phyloP scores from a whole-genome alignment of 1,140 invertebrate species.

The Coenobita brevimanus region DNA sequence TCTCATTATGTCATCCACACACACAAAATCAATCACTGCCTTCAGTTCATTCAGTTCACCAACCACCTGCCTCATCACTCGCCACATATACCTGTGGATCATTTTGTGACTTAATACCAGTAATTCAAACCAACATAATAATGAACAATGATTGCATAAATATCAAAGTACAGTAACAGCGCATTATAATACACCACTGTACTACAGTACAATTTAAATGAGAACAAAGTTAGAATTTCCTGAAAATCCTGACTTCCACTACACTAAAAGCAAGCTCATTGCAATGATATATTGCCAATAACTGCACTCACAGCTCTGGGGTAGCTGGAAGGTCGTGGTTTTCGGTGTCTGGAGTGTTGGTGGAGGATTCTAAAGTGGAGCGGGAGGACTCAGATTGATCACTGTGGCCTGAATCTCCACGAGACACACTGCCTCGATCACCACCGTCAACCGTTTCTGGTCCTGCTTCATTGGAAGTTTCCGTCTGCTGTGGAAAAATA shows the following conservation, averaged over 20 bases:
- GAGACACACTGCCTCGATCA: constrained; percentile 68
- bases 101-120: too few species aligned
- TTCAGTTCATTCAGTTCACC: too few species aligned
- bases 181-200: neutral
- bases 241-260: neutral
- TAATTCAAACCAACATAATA: too few species aligned
- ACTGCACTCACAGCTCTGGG: constrained; percentile 62
- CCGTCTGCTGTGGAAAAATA: constrained; percentile 4
- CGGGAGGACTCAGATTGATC: constrained; percentile 73
- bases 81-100: too few species aligned
- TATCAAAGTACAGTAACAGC: neutral
- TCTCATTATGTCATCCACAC: too few species aligned
- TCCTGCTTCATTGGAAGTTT: constrained; percentile 35
- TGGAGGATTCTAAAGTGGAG: constrained; percentile 66
- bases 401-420: constrained; percentile 73
- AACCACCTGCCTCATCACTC: too few species aligned
- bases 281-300: too few species aligned
- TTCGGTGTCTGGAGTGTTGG: constrained; percentile 67
- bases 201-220: neutral
- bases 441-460: constrained; percentile 5
- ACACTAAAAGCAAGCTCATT: neutral
- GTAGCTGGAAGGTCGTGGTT: constrained; percentile 52
- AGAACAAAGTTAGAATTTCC: neutral
- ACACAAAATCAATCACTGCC: too few species aligned
- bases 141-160: too few species aligned